phyloP scores from a whole-genome alignment of 2,888 invertebrate genomes.

The Noctua comes region DNA sequence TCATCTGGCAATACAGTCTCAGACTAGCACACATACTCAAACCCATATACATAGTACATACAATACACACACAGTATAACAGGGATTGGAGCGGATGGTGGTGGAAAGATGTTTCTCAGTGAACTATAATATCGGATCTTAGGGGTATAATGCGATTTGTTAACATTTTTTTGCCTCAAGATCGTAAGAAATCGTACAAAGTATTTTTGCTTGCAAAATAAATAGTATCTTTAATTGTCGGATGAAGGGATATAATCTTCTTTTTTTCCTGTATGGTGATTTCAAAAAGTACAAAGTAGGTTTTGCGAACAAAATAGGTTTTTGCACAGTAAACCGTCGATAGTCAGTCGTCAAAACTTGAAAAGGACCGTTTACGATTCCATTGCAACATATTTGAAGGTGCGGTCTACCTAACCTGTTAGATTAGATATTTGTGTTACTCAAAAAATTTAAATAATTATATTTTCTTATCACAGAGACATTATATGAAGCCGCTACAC shows the following conservation, averaged over 20 bases:
- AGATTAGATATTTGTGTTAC: not conserved
- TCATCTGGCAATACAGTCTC: slow-evolving; percentile 41
- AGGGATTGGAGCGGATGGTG: not conserved
- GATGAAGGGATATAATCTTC: not conserved
- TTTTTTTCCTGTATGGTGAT: not conserved
- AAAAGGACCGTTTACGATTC: not conserved
- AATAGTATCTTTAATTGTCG: not conserved
- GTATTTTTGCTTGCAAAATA: not conserved
- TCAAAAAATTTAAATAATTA: not conserved
- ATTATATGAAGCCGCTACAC: slow-evolving; percentile 57
- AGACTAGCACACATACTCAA: slow-evolving; percentile 8
- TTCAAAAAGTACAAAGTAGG: slow-evolving; percentile 20
- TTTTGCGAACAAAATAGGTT: not conserved
- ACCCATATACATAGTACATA: slow-evolving; percentile 7
- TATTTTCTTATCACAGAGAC: slow-evolving; percentile 59
- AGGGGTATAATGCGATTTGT: not conserved
- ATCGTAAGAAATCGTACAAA: not conserved
- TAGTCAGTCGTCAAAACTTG: not conserved
- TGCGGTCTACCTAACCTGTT: not conserved
- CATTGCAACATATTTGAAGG: not conserved
- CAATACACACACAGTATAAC: not conserved
- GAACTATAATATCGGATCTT: not conserved
- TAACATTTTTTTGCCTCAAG: not conserved
- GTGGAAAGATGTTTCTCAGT: not conserved
- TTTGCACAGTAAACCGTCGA: not conserved